Evolutionary conservation across 2,113 vertebrate genomes (phyloP).

Genomic region (Oreotrochilus melanogaster): DNA sequence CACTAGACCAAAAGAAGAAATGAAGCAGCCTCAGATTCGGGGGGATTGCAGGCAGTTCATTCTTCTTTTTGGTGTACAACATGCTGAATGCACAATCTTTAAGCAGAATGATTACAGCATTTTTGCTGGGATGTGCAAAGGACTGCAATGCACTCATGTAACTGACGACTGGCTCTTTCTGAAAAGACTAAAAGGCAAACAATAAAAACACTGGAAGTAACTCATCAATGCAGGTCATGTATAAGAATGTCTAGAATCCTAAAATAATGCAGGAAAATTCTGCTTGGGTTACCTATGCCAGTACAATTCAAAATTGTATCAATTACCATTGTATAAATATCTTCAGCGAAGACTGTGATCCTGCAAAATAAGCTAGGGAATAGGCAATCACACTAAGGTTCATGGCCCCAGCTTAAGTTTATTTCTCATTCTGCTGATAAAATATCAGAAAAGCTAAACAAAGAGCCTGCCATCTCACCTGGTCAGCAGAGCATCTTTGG

Average conservation of each 20-base stretch:
- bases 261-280: neutral
- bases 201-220: neutral
- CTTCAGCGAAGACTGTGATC: neutral
- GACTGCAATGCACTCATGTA: neutral
- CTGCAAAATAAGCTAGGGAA: neutral
- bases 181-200: neutral
- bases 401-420: neutral
- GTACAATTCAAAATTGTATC: neutral
- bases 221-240: neutral
- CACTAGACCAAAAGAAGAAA: conserved; percentile 76
- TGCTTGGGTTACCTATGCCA: neutral
- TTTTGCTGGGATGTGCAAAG: neutral
- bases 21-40: neutral
- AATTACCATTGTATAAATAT: neutral
- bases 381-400: neutral
- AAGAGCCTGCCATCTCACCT: neutral
- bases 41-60: neutral
- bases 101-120: neutral
- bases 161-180: neutral
- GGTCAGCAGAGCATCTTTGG: neutral
- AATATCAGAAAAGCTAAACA: neutral
- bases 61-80: neutral
- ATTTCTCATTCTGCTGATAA: conserved; percentile 5
- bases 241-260: neutral
- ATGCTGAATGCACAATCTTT: neutral